These are phyloP conservation scores for Sitta carolinensis DNA, from an alignment of 2,797 vertebrate genomes.

Conservation along the genomic window DNA sequence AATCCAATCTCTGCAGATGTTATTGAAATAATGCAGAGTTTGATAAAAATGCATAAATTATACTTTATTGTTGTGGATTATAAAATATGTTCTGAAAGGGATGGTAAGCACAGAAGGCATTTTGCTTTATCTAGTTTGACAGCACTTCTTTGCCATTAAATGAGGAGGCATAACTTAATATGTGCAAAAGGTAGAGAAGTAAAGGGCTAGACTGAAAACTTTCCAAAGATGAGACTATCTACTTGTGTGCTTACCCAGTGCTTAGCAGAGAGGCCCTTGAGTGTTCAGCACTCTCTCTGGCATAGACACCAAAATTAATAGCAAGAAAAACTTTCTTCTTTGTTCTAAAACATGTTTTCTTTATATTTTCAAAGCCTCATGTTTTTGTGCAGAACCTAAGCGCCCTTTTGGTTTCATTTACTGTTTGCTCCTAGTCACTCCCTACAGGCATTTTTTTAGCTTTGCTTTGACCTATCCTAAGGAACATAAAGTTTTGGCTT, in stretches of 20 bases:
- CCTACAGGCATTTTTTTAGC: not conserved
- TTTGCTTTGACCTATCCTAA: not conserved
- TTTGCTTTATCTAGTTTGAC: conserved; percentile 51
- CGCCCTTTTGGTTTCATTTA: not conserved
- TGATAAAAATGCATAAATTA: conserved; percentile 69
- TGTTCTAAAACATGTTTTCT: not conserved
- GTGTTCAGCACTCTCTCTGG: not conserved
- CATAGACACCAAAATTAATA: not conserved
- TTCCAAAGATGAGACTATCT: not conserved
- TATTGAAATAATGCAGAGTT: conserved; percentile 61
- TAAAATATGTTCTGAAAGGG: conserved; percentile 48
- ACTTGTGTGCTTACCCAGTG: not conserved
- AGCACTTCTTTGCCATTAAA: not conserved
- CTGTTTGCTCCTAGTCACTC: not conserved
- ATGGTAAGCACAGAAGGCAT: conserved; percentile 43
- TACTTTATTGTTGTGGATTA: conserved; percentile 56
- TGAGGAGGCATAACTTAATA: not conserved
- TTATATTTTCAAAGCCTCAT: not conserved
- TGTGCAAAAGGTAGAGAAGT: not conserved
- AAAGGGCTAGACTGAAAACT: not conserved
- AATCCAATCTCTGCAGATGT: conserved; percentile 31
- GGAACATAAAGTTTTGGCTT: not conserved
- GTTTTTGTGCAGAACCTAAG: not conserved
- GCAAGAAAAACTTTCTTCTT: not conserved
- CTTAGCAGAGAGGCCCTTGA: not conserved